These are phyloP conservation scores for Eudyptes chrysolophus DNA, from an alignment of 2,113 vertebrate species.

Conservation along the genomic window DNA sequence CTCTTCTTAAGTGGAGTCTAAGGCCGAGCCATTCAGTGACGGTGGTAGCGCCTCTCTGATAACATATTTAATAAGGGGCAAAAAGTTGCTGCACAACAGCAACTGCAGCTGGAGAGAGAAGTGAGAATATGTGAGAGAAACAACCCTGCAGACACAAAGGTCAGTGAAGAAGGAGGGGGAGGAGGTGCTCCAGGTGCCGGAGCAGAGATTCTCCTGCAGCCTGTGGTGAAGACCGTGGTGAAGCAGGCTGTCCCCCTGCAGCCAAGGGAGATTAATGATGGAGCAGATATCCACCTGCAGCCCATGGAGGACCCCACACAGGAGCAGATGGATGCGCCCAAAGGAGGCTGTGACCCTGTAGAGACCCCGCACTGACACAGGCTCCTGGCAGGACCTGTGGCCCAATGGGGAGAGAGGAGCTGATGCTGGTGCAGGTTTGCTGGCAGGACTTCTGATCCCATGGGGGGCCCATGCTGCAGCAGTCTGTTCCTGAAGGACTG, in stretches of 20 bases:
- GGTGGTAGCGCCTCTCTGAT: rapidly evolving
- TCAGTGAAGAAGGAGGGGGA: not conserved
- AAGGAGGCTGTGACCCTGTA: not conserved
- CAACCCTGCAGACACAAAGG: not conserved
- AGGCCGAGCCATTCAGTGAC: rapidly evolving
- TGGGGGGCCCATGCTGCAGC: not conserved
- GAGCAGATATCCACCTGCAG: not conserved
- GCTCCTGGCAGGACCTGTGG: not conserved
- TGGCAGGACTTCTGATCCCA: not conserved
- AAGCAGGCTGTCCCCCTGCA: not conserved
- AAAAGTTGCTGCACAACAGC: not conserved
- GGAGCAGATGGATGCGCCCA: not conserved
- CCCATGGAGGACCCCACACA: rapidly evolving
- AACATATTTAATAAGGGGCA: too few relatives aligned
- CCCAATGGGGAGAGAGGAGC: not conserved
- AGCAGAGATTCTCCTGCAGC: not conserved
- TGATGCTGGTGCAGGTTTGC: not conserved
- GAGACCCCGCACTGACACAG: rapidly evolving
- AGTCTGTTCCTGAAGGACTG: not conserved
- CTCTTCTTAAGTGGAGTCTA: not conserved
- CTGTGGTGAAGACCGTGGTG: not conserved
- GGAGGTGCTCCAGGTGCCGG: rapidly evolving
- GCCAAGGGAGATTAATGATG: not conserved
- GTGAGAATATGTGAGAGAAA: not conserved
- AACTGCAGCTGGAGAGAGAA: not conserved